phyloP scores from a whole-genome alignment of 1,140 invertebrate species.

The Globodera rostochiensis region DNA sequence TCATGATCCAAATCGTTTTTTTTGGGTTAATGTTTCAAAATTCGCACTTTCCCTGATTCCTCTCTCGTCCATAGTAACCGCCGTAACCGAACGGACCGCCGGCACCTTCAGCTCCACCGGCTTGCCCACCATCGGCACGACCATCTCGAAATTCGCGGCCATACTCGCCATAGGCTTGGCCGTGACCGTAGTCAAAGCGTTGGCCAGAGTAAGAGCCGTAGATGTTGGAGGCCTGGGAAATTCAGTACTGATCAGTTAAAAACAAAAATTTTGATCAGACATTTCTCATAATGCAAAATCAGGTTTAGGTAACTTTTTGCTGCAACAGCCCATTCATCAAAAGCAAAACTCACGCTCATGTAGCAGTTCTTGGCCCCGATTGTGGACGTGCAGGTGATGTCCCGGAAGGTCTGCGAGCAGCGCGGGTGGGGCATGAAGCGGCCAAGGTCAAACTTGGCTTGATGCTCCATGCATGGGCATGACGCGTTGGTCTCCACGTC shows the following conservation, averaged over 20 bases:
- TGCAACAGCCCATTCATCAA: conserved; percentile 30
- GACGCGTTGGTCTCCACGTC: conserved; percentile 65
- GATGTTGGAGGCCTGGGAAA: conserved; percentile 56
- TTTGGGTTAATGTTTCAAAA: too few relatives aligned
- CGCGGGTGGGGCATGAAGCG: conserved; percentile 66
- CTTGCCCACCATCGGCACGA: conserved; percentile 5
- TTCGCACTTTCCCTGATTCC: conserved; percentile 16
- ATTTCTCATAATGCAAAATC: not conserved
- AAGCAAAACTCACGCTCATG: conserved; percentile 40
- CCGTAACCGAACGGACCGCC: not conserved
- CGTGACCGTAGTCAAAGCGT: conserved; percentile 45
- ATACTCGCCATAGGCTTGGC: conserved; percentile 24
- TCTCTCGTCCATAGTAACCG: conserved; percentile 21
- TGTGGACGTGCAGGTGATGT: conserved; percentile 62
- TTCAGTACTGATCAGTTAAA: not conserved
- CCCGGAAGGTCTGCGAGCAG: conserved; percentile 64
- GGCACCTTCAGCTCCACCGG: conserved; percentile 1
- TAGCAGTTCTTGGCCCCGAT: conserved; percentile 65
- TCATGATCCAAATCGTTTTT: not conserved
- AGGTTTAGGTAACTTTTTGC: not conserved
- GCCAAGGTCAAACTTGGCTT: conserved; percentile 61
- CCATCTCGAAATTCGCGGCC: not conserved
- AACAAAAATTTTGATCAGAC: not conserved
- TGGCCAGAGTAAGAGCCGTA: conserved; percentile 55
- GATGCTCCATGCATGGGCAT: conserved; percentile 62